Base-by-base conservation (phyloP, 2,888 invertebrate species). In the Cephus runcator region DNA sequence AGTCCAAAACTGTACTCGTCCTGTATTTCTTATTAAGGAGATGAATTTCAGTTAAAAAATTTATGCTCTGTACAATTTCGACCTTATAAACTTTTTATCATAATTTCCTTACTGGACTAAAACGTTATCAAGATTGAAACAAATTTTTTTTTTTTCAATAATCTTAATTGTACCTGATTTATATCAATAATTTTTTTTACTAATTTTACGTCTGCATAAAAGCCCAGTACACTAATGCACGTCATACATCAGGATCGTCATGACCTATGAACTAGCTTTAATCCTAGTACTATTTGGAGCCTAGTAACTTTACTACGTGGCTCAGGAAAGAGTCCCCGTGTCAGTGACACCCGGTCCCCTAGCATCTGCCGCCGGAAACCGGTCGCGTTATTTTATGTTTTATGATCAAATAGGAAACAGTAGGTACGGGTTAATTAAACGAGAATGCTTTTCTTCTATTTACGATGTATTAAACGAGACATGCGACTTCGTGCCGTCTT, bases 331-430 rank as follows among this genome's bases (percentile, higher is more conserved):
- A 56, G 23, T 23, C 23, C 23, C 23, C 79, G 81, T 68, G 75
- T 73, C 79, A 78, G 56, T 76, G 82, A 84, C 84, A 81, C 77
- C 80, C 78, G 83, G 83, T 75, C 36, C 34, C 56, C 15, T 68
- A 36, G 73, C 86, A 85, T 86, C 86, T 87, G 86, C 82, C 83
- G 79, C 80, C 85, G 85, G 84, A 85, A 85, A 77, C 76, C 35
- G 77, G 74, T 78, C 77, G 77, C 79, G 80, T 83, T 83, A 85
- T 83, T 77, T 78, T 71, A 73, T 78, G 77, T 80, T 85, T 83
- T 80, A 83, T 79, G 77, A 76, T 81, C 79, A 77, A 77, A 78
- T 78, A 74, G 76, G 69, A 78, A 79, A 75, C 34, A 33, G 40
- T 78, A 78, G 74, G 73, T 73, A 79, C 75, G 80, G 76, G 82